Conservation (phyloP, 2,113 vertebrate genomes). For the Ariopsis seemanni region DNA sequence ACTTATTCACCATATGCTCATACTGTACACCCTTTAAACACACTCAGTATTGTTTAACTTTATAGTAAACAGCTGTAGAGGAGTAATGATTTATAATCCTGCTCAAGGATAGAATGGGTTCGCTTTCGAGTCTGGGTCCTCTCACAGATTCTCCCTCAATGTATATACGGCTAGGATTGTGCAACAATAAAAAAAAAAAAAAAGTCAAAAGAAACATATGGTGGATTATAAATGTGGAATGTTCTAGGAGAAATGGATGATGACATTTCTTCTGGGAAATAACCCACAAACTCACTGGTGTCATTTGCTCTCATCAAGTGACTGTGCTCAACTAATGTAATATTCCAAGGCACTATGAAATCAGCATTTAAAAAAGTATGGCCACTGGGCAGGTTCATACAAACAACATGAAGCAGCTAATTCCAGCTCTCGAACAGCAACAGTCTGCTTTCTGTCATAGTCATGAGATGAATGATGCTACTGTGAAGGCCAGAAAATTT, state of each 20-base stretch:
- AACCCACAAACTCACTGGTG: not conserved
- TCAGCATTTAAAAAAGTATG: not conserved
- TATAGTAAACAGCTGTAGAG: not conserved
- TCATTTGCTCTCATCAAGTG: not conserved
- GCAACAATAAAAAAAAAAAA: not conserved
- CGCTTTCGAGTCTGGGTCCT: not conserved
- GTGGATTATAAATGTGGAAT: not conserved
- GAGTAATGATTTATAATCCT: not conserved
- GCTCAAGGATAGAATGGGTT: not conserved
- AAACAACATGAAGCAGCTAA: not conserved
- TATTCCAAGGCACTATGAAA: not conserved
- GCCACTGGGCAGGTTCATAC: not conserved
- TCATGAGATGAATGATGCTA: not conserved
- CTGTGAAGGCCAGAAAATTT: not conserved
- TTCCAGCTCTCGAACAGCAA: not conserved
- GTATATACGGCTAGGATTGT: not conserved
- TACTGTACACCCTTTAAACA: not conserved
- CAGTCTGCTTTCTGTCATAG: not conserved
- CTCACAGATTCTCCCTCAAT: not conserved
- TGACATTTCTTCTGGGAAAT: slow-evolving; percentile 10
- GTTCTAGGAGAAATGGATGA: not conserved
- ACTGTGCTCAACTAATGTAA: not conserved
- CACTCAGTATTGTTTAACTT: not conserved
- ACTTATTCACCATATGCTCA: not conserved
- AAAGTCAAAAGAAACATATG: not conserved